Evolutionary conservation across 1,140 invertebrate species (phyloP), one percentile per base, ranked within the genome.

Genomic region (Pseudachorutes palmiensis): DNA sequence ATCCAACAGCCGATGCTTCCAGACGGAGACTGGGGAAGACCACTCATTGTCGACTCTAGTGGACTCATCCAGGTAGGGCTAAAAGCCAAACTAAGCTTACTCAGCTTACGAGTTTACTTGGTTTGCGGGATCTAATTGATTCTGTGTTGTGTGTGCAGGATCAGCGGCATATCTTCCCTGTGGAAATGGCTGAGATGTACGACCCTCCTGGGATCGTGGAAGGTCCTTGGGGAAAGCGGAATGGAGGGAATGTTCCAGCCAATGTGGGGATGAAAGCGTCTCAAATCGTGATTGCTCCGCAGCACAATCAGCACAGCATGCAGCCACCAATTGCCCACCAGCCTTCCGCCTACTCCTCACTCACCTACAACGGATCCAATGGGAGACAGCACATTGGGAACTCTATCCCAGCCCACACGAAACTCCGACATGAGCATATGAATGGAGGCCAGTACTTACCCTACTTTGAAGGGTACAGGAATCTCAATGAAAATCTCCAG

Each of bases 11-110:
- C 86, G 1, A 74, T 88, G 1, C 69, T 76, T 9, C 76, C 86
- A 1, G 85, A 87, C 66, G 81, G 83, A 45, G 85, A 87, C 68
- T 91, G 88, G 88, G 83, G 86, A 57, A 81, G 88, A 72, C 89
- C 90, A 5, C 79, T 93, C 2, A 84, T 92, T 59, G 87, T 91
- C 1, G 89, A 92, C 75, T 88, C 89, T 59, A 84, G 87, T 32
- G 83, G 87, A 45, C 82, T 88, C 62, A 79, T 87, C 63, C 86
- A 86, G 80, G 85, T 86, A 78, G 64, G 64, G 36, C 59, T 64
- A 45, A 28, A 70, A 12, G 48, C 36, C 62, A 32, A 28, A 45
- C 2, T 16, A 55, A 22, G 3, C 30, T 60, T 31, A 41, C 2
- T 64, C 30, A 16, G 64, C n/a, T 36, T 28, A 61, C 9, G 9